Percentiles rank a stretch among this genome's conserved stretches.
phyloP scores from a whole-genome alignment of 2,113 vertebrate species.

The Mionectes macconnelli region DNA sequence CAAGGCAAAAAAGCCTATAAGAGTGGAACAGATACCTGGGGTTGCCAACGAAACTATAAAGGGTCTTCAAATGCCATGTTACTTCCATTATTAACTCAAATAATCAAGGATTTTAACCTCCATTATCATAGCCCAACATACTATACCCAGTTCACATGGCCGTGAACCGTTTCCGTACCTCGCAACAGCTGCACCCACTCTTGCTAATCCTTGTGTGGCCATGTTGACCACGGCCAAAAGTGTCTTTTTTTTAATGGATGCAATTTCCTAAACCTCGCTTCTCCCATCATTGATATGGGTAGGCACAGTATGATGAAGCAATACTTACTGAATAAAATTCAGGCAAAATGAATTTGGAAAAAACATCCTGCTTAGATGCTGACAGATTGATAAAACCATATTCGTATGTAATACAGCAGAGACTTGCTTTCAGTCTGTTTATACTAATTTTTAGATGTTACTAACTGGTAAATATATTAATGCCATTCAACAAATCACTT shows the following conservation, averaged over 20 bases:
- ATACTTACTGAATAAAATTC: background rate
- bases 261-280: background rate
- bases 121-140: background rate
- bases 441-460: background rate
- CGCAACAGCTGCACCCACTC: background rate
- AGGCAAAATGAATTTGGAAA: background rate
- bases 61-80: background rate
- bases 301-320: background rate
- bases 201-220: background rate
- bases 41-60: background rate
- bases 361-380: background rate
- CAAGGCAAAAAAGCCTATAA: background rate
- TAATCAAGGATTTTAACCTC: background rate
- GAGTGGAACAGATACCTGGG: background rate
- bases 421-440: background rate
- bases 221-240: background rate
- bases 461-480: background rate
- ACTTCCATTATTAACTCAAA: background rate
- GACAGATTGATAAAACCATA: background rate
- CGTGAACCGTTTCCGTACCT: background rate
- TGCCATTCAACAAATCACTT: background rate
- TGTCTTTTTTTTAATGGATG: background rate
- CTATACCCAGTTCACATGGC: fast-evolving
- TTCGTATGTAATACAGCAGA: background rate
- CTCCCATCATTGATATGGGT: background rate